Conservation (phyloP, 2,797 vertebrate species). For the Anolis apletophallus region DNA sequence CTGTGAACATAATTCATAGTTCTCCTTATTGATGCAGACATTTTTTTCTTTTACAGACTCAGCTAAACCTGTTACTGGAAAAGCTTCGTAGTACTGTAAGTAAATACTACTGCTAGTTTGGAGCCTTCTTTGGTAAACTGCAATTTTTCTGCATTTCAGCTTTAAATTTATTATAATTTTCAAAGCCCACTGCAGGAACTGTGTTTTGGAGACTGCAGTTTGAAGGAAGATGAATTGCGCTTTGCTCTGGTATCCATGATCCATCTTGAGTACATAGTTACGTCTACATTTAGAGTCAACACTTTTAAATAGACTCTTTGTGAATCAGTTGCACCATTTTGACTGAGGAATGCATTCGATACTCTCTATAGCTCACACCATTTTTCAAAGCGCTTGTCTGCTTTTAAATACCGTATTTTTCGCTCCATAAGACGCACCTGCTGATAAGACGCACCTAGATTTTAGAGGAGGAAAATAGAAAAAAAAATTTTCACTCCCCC, state of each 20-base stretch:
- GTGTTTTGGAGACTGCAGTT: not conserved
- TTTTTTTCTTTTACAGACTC: conserved; percentile 85
- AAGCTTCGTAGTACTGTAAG: conserved; percentile 97
- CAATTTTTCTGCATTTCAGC: not conserved
- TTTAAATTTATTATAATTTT: not conserved
- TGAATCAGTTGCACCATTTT: not conserved
- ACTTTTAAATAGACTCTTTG: not conserved
- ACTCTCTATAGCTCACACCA: not conserved
- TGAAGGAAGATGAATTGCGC: not conserved
- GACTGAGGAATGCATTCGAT: not conserved
- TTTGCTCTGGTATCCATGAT: not conserved
- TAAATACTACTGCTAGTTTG: conserved; percentile 50
- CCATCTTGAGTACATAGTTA: not conserved
- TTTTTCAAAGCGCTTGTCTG: not conserved
- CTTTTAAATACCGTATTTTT: not conserved
- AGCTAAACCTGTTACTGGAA: conserved; percentile 95
- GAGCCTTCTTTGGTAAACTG: conserved; percentile 22
- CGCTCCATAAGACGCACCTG: no score
- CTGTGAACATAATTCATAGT: conserved; percentile 28
- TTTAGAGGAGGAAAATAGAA: no score
- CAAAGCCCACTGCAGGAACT: no score
- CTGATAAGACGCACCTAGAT: no score
- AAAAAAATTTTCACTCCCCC: no score
- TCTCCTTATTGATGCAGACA: not conserved
- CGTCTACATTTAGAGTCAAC: not conserved